A percentile compares a stretch with the other conserved stretches of the same genome.
Conservation (phyloP, 2,888 invertebrate genomes). For the Poecilobothrus nobilitatus region DNA sequence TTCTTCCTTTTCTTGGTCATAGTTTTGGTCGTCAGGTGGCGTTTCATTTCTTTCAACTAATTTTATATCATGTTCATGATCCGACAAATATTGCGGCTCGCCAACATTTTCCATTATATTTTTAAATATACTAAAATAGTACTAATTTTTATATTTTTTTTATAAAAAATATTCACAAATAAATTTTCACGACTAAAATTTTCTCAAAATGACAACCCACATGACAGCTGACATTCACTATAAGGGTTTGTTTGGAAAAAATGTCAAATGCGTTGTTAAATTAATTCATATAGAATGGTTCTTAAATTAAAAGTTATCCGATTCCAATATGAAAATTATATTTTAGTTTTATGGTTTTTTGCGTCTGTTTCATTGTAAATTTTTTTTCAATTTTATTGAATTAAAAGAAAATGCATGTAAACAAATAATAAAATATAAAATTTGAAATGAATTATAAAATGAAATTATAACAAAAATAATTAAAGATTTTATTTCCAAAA, state of each 20-base stretch:
- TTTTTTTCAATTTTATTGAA: no score
- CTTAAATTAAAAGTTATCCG: no score
- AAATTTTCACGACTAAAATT: constrained; percentile 3
- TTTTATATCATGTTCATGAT: constrained; percentile 4
- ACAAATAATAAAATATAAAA: no score
- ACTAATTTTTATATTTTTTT: not conserved
- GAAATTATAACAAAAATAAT: no score
- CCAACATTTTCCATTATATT: constrained; percentile 1
- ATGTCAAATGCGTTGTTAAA: no score
- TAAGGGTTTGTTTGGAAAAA: not conserved
- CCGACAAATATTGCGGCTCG: not conserved
- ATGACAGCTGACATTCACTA: not conserved
- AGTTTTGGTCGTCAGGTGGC: not conserved
- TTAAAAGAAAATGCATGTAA: no score
- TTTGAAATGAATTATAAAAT: no score
- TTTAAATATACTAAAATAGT: not conserved
- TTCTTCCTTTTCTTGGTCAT: not conserved
- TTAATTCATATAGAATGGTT: no score
- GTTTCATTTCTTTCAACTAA: not conserved
- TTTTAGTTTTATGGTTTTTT: no score
- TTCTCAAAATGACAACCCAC: not conserved
- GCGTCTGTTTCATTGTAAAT: no score
- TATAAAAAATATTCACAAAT: constrained; percentile 1
- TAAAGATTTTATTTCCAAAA: no score
- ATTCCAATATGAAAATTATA: no score